Conservation (phyloP, 2,797 vertebrate species). For the Tiaroga cobitis region DNA sequence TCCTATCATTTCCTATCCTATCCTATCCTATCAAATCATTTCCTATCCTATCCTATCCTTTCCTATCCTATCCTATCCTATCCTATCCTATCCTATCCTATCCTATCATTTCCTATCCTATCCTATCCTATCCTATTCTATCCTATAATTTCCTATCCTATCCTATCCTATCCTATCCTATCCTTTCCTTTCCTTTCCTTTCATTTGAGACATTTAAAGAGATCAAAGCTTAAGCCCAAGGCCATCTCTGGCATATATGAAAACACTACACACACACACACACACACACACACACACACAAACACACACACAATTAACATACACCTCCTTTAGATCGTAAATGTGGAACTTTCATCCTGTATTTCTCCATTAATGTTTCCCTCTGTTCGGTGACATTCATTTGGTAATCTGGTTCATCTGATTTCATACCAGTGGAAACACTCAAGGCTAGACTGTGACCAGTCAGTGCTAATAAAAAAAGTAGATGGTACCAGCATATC, state of each 20-base stretch:
- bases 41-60: background rate
- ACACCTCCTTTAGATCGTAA: constrained; percentile 12
- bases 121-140: background rate
- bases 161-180: background rate
- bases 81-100: background rate
- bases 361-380: constrained; percentile 55
- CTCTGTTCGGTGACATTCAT: constrained; percentile 37
- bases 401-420: background rate
- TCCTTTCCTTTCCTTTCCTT: constrained; percentile 5
- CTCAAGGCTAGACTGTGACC: background rate
- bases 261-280: constrained; percentile 55
- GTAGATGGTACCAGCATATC: background rate
- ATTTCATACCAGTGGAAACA: background rate
- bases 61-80: constrained; percentile 44
- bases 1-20: constrained; percentile 55
- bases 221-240: constrained; percentile 80
- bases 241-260: constrained; percentile 73
- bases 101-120: background rate
- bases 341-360: constrained; percentile 25
- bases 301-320: background rate
- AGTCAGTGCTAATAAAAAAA: background rate
- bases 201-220: constrained; percentile 75
- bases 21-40: constrained; percentile 57
- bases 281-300: background rate
- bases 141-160: background rate